Evolutionary conservation across 1,140 invertebrate species (phyloP).

Genomic region (Coboldia fuscipes): DNA sequence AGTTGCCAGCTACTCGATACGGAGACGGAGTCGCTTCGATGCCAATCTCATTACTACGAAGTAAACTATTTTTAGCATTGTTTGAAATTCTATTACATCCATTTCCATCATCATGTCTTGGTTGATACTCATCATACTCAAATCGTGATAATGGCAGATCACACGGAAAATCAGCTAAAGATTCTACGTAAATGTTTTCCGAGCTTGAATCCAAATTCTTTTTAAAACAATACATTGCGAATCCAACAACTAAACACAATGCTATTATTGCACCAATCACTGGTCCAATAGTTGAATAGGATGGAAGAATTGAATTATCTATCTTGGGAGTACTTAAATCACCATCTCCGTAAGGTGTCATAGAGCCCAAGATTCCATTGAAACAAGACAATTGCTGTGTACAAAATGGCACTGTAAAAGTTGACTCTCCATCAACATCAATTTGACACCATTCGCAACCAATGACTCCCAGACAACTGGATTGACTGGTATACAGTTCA

Average conservation of each 20-base stretch:
- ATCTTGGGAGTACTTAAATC: conserved; percentile 18
- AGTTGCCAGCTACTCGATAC: conserved; percentile 59
- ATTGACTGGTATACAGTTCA: conserved; percentile 45
- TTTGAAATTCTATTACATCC: conserved; percentile 3
- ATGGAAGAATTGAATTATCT: conserved; percentile 22
- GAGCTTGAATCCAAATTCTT: conserved; percentile 28
- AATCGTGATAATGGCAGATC: conserved; percentile 17
- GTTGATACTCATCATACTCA: conserved; percentile 17
- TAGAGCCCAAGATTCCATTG: conserved; percentile 59
- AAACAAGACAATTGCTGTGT: conserved; percentile 60
- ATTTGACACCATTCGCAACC: conserved; percentile 84
- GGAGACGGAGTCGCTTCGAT: conserved; percentile 49
- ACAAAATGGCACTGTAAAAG: conserved; percentile 51
- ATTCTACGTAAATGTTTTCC: conserved; percentile 25
- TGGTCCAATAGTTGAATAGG: conserved; percentile 36
- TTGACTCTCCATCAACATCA: conserved; percentile 47
- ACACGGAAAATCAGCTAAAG: conserved; percentile 24
- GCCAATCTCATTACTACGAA: too few species aligned
- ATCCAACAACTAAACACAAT: conserved; percentile 32
- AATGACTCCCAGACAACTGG: conserved; percentile 59
- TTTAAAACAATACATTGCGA: conserved; percentile 39
- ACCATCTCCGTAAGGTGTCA: conserved; percentile 59
- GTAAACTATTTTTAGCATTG: not conserved
- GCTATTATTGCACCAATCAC: conserved; percentile 36
- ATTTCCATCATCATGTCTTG: conserved; percentile 15